Percentiles rank a stretch among this genome's conserved stretches.
phyloP scores from a whole-genome alignment of 1,140 invertebrate genomes.

The Polypedilum pembai region DNA sequence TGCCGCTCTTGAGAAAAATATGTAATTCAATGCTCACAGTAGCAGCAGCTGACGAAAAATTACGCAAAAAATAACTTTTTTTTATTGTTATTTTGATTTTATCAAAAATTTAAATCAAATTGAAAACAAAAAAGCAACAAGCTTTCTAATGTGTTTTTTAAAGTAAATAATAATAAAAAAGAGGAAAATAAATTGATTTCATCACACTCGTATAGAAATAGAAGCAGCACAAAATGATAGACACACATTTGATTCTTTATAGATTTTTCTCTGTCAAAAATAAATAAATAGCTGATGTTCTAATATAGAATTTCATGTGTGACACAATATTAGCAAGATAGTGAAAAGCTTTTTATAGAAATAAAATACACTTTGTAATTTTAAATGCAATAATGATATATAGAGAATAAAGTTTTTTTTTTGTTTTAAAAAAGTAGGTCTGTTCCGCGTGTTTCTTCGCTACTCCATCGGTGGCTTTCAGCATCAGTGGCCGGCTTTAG shows the following conservation, averaged over 20 bases:
- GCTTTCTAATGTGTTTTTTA: background rate
- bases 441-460: slow-evolving; percentile 50
- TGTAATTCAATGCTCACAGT: background rate
- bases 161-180: background rate
- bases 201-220: background rate
- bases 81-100: background rate
- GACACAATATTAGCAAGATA: too few relatives aligned
- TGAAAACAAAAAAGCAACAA: background rate
- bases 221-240: too few relatives aligned
- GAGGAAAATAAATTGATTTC: background rate
- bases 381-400: background rate
- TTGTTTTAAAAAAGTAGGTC: slow-evolving; percentile 53
- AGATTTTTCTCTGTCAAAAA: too few relatives aligned
- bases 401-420: background rate
- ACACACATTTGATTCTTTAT: too few relatives aligned
- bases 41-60: background rate
- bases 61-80: background rate
- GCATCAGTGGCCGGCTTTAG: slow-evolving; percentile 50
- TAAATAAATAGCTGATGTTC: too few relatives aligned
- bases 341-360: too few relatives aligned
- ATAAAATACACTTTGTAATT: too few relatives aligned
- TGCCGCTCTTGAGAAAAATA: background rate
- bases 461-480: slow-evolving; percentile 53
- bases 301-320: too few relatives aligned
- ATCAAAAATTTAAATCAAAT: background rate